Conservation (phyloP, 2,888 invertebrate species). For the Terebella lapidaria region DNA sequence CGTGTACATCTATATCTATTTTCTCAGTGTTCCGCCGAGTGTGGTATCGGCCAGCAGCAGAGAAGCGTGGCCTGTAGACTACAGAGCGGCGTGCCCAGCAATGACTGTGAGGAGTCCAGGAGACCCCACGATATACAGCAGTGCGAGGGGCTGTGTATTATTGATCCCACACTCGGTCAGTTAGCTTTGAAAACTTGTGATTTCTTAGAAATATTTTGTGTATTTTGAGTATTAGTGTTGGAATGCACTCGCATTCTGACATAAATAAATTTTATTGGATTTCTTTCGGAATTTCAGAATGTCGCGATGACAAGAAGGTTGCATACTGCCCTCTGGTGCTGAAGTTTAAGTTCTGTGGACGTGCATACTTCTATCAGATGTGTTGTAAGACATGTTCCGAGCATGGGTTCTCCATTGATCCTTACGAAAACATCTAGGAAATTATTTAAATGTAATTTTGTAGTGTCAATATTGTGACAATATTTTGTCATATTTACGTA, state of each 20-base stretch:
- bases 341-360: conserved; percentile 41
- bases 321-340: conserved; percentile 48
- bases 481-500: too few relatives aligned
- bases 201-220: too few relatives aligned
- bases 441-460: too few relatives aligned
- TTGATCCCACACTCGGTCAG: too few relatives aligned
- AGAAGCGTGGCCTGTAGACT: conserved; percentile 40
- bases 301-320: conserved; percentile 38
- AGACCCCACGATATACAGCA: conserved; percentile 31
- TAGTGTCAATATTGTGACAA: too few relatives aligned
- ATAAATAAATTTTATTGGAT: too few relatives aligned
- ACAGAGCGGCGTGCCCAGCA: conserved; percentile 31
- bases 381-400: conserved; percentile 43
- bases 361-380: conserved; percentile 45
- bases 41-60: conserved; percentile 38
- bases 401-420: conserved; percentile 16
- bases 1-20: neutral
- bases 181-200: too few relatives aligned
- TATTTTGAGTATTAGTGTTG: too few relatives aligned
- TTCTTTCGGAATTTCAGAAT: conserved; percentile 28
- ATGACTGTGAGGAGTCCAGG: conserved; percentile 28
- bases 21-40: conserved; percentile 40
- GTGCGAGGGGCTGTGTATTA: conserved; percentile 35
- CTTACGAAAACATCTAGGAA: too few relatives aligned
- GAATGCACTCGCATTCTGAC: too few relatives aligned